Evolutionary conservation across 2,888 invertebrate genomes (phyloP).

Genomic region (Leptopilina drosophilae): DNA sequence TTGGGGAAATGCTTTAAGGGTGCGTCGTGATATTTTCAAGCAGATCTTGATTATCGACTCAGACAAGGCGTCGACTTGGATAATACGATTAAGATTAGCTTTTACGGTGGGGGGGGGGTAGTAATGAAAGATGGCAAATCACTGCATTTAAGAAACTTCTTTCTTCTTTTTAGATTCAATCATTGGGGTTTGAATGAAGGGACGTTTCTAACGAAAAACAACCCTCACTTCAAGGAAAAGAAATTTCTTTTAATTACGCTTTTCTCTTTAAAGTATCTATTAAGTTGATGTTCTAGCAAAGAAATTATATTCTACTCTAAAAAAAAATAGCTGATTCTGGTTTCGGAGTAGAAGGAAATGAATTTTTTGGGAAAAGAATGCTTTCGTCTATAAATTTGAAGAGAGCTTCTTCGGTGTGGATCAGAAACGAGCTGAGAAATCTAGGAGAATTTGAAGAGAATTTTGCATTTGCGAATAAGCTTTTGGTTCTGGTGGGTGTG

Average conservation of each 20-base stretch:
- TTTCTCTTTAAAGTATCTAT: no score
- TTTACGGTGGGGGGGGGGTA: background rate
- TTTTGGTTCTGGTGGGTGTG: slow-evolving; percentile 25
- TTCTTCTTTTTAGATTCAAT: background rate
- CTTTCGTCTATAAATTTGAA: no score
- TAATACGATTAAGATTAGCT: slow-evolving; percentile 30
- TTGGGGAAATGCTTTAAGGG: background rate
- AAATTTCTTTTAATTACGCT: no score
- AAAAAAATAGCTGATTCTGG: no score
- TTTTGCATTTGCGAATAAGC: slow-evolving; percentile 32
- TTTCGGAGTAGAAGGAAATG: no score
- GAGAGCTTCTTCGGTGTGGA: no score
- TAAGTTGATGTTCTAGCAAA: no score
- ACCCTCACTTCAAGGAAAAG: no score
- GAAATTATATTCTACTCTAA: no score
- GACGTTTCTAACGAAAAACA: no score
- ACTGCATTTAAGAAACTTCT: background rate
- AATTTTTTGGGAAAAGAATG: no score
- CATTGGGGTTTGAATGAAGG: no score
- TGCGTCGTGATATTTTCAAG: slow-evolving; percentile 22
- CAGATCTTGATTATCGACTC: slow-evolving; percentile 29
- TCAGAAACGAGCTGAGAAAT: background rate
- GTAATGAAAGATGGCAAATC: slow-evolving; percentile 13
- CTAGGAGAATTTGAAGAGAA: background rate
- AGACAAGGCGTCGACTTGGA: slow-evolving; percentile 22